Evolutionary conservation across 2,113 vertebrate species (phyloP).

Genomic region (Bagarius yarrelli): DNA sequence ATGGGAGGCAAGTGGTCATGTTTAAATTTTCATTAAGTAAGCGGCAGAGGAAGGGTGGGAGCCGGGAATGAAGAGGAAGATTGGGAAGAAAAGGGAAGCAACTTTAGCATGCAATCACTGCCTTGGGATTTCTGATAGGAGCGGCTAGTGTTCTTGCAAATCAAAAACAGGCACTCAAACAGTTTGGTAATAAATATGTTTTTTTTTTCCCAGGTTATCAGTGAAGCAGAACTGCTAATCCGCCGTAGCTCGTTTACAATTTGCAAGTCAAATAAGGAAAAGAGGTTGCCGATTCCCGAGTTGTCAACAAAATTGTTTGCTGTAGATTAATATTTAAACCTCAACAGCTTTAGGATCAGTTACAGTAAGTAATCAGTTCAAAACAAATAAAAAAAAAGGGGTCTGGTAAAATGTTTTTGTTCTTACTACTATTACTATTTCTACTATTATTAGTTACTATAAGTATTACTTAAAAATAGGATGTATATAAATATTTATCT

Average conservation of each 20-base stretch:
- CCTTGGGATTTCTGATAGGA: constrained; percentile 35
- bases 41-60: neutral
- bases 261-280: constrained; percentile 5
- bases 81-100: constrained; percentile 32
- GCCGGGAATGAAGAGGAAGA: constrained; percentile 8
- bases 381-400: neutral
- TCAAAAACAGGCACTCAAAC: constrained; percentile 3
- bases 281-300: too few relatives aligned
- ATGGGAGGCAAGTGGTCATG: constrained; percentile 42
- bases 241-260: constrained; percentile 15
- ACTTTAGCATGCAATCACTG: constrained; percentile 14
- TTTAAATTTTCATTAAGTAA: constrained; percentile 47
- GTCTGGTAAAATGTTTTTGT: neutral
- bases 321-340: constrained; percentile 13
- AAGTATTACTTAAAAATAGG: too few relatives aligned
- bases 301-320: neutral
- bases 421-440: too few relatives aligned
- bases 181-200: constrained; percentile 21
- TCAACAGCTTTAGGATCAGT: constrained; percentile 6
- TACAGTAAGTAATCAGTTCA: constrained; percentile 3
- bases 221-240: constrained; percentile 24
- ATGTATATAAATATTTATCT: too few relatives aligned
- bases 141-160: constrained; percentile 18
- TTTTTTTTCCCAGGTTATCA: constrained; percentile 34
- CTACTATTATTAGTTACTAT: too few relatives aligned